Evolutionary conservation across 1,140 invertebrate genomes (phyloP), one percentile per base, ranked within the genome.

Genomic region (Macrostomum lignano): DNA sequence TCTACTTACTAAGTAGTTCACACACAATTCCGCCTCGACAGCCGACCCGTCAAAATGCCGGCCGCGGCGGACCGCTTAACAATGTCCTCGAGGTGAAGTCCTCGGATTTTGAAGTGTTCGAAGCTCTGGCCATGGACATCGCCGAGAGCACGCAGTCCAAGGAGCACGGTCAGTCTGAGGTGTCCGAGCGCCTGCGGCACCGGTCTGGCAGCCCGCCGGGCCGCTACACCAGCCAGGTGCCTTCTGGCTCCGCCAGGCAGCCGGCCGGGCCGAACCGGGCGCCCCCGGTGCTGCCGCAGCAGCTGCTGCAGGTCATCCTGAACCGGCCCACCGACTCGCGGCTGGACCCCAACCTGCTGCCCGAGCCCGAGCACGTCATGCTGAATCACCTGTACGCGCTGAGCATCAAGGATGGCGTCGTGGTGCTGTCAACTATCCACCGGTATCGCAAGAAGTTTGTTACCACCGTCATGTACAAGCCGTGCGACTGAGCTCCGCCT

Each of bases 341-440:
- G 74, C 91, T 82, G 61, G 88, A 98, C 59, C 88, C 88, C 29
- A 91, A 82, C 29, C 63, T 96, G 40, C 58, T 98, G 43, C 88
- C 88, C n/a, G 82, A 94, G 61, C 88, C 42, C 6, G 93, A 93
- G 56, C 84, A 94, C 57, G 86, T 96, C 1, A 96, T 96, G 86
- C 64, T 98, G 40, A 96, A 96, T 60, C 88, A 98, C 62, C 60
- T 98, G n/a, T 98, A 98, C 62, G 88, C 88, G 11, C 62, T 98
- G 36, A 91, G 82, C 23, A 98, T 98, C 45, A 93, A 94, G 64
- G 86, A 96, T 60, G 86, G 86, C 25, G 86, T 96, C 1, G 94
- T 98, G 81, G 88, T 96, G 17, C 60, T 96, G 2, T 86, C 78
- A 47, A 81, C 82, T 1, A 93, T 84, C 7, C 82, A 93, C 61